Evolutionary conservation across 1,140 invertebrate genomes (phyloP), one percentile per base, ranked within the genome.

Genomic region (Drosophila equinoxialis): DNA sequence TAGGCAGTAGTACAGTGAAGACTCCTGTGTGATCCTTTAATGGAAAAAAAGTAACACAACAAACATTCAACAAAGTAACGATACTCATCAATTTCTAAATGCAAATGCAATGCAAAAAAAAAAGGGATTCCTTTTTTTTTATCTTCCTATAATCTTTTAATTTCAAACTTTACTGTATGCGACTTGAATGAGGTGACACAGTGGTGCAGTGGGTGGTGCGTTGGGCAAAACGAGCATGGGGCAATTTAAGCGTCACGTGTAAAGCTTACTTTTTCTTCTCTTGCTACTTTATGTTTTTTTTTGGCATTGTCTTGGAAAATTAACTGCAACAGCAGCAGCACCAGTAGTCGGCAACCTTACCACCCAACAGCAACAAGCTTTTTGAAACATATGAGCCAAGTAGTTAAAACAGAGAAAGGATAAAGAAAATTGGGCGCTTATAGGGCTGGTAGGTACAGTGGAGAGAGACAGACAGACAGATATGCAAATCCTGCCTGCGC

Each of bases 251-350:
- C 75, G 75, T 75, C 82, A 86, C 82, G 82, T 86, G 82, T 86
- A 86, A 86, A 86, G 82, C 77, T 87, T 80, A 77, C 77, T 89
- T 83, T 20, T 51, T 20, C 20, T 10, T 23, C 20, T 23, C 14
- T 48, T 80, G 79, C 68, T 75, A 61, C 84, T 77, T 79, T 79
- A 70, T 61, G 75, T 77, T 68, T 62, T 30, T 30, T 30, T 70
- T 71, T 65, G 84, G 58, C 84, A 80, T 87, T 89, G 84, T 87
- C 84, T 87, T 74, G 83, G 83, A 89, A 83, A 87, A 87, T 89
- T 87, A 87, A 87, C 83, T 87, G 77, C 82, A 82, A 66, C 72
- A 86, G 87, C 83, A 79, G 73, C 65, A 68, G 67, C 63, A 71
- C 73, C 82, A 82, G 67, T 59, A 71, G 74, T 61, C 57, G 69